Evolutionary conservation across 92 coral and sea anemone species (phyloP).

Genomic region (Hydrozoanthus gracilis): DNA sequence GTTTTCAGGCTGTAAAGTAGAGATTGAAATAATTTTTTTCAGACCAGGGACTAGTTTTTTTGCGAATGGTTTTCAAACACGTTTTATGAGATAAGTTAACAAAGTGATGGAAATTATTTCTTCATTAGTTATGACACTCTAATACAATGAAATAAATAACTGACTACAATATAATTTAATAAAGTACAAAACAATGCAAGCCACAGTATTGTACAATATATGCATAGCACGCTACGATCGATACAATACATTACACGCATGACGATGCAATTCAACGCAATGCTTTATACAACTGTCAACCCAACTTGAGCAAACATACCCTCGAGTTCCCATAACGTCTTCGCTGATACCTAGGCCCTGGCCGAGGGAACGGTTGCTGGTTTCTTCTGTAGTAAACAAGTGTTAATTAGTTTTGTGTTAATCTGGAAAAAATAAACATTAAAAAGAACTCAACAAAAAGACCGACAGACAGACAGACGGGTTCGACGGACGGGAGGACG

Average conservation of each 20-base stretch:
- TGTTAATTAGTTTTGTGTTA: too few relatives aligned
- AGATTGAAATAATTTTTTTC: background rate
- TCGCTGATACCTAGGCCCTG: background rate
- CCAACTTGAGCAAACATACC: background rate
- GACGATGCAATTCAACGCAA: background rate
- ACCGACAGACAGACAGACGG: too few relatives aligned
- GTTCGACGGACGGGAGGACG: too few relatives aligned
- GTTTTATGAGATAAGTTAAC: too few relatives aligned
- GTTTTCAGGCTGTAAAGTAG: background rate
- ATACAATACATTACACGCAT: background rate
- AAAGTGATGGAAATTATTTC: too few relatives aligned
- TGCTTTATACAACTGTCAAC: background rate
- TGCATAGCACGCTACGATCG: background rate
- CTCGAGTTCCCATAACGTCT: background rate
- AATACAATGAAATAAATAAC: slow-evolving; percentile 4
- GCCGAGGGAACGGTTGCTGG: slow-evolving; percentile 1
- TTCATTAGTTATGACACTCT: background rate
- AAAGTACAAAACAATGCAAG: slow-evolving; percentile 6
- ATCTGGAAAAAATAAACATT: too few relatives aligned
- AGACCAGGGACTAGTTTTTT: background rate
- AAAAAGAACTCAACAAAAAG: too few relatives aligned
- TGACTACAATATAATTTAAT: slow-evolving; percentile 1
- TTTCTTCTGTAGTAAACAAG: background rate
- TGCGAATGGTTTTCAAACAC: too few relatives aligned
- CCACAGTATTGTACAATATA: slow-evolving; percentile 6